phyloP scores from a whole-genome alignment of 2,888 invertebrate genomes.

The Cyaniris semiargus region DNA sequence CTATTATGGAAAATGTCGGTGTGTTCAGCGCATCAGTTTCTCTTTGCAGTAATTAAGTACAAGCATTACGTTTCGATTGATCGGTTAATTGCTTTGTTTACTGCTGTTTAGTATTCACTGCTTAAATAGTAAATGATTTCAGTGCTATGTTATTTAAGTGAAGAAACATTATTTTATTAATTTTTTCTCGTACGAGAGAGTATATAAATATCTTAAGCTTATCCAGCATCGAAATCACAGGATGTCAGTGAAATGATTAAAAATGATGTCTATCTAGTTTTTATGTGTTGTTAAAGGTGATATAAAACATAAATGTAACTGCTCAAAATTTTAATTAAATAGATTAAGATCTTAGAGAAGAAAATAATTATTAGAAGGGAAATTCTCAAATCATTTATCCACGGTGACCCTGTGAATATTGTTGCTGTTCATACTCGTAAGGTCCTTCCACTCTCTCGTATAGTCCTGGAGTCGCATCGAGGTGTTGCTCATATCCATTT shows the following conservation, averaged over 20 bases:
- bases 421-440: not conserved
- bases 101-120: not conserved
- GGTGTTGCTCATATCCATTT: conserved; percentile 26
- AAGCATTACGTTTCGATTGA: conserved; percentile 23
- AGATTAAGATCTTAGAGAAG: not conserved
- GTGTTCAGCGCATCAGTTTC: not conserved
- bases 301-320: not conserved
- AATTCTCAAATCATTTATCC: not conserved
- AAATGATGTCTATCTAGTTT: no score
- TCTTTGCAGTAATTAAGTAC: conserved; percentile 15
- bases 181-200: not conserved
- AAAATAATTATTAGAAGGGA: not conserved
- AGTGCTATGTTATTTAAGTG: not conserved
- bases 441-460: conserved; percentile 14
- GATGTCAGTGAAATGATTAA: not conserved
- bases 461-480: not conserved
- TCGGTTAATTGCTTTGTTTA: conserved; percentile 11
- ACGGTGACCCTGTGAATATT: not conserved
- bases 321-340: not conserved
- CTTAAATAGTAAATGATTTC: not conserved
- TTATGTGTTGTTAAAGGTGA: not conserved
- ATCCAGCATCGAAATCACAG: no score
- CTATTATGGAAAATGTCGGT: conserved; percentile 7
- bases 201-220: not conserved
- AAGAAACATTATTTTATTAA: not conserved